Evolutionary conservation across 2,888 invertebrate genomes (phyloP).

Genomic region (Odontocolon sp.): DNA sequence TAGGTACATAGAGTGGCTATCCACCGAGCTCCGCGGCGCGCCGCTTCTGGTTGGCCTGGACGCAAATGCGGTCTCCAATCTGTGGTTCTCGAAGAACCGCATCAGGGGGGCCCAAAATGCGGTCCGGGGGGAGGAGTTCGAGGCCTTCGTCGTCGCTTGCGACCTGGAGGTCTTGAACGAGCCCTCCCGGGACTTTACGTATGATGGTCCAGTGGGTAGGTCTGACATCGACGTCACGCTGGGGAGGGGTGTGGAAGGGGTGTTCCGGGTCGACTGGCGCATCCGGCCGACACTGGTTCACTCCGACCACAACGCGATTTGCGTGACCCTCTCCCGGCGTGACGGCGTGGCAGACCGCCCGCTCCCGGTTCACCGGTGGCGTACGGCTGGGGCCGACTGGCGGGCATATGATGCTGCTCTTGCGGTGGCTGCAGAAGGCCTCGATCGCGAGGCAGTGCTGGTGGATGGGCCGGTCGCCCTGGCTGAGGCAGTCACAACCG

Average conservation of each 20-base stretch:
- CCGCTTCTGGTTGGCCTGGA: conserved; percentile 9
- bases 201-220: conserved; percentile 38
- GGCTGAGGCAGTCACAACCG: not conserved
- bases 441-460: not conserved
- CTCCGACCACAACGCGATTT: not conserved
- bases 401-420: not conserved
- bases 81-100: not conserved
- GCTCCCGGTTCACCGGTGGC: not conserved
- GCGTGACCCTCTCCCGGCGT: not conserved
- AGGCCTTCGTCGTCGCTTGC: conserved; percentile 29
- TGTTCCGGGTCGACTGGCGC: not conserved
- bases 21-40: conserved; percentile 9
- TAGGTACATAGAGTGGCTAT: conserved; percentile 17
- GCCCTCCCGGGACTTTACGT: conserved; percentile 33
- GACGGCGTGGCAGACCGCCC: not conserved
- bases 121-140: conserved; percentile 18
- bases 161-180: conserved; percentile 48
- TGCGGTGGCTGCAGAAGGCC: not conserved
- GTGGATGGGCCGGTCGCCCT: not conserved
- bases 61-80: not conserved
- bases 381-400: conserved; percentile 1
- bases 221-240: conserved; percentile 59
- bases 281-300: conserved; percentile 2
- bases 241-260: conserved; percentile 28
- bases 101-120: not conserved